Base-by-base conservation (phyloP, 1,140 invertebrate genomes). In the Scaptomyza pallida region DNA sequence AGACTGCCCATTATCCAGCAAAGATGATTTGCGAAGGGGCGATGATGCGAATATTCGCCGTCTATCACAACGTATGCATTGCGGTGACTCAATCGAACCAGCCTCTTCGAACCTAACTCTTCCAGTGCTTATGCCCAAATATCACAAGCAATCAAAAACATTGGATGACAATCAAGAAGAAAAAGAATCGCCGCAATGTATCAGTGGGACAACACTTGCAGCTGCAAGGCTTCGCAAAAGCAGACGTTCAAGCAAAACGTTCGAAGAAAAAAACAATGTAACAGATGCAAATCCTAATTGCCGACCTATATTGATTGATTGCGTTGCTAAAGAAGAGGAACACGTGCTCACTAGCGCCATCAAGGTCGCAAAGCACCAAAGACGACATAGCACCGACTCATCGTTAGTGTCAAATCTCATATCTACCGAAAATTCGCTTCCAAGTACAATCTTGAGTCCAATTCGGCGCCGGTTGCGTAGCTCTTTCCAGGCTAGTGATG, bases 111-210 rank as follows among this genome's bases (percentile, higher is more conserved):
- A 37, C 2, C 43, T 30, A 0, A 54, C 60, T 0, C 57, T 63
- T 13, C 30, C 65, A 0, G 52, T 52, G 12, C 35, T 41, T 0
- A 75, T 71, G 4, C 68, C 76, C 4, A 80, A 68, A 56, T 64
- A 44, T 10, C 75, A 63, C 16, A 74, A 41, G 21, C 26, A 30
- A n/a, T 1, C 35, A 13, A 41, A 44, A 10, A 50, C 51, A n/a
- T 9, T 70, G 26, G 82, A 89, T n/a, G 64, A 50, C 0, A 89
- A 90, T n/a, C 64, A 74, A 3, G 89, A 91, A 37, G 16, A 5
- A 23, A 52, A 5, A 2, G 56, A 51, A 26, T 10, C 17, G 33
- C 12, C n/a, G 33, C 33, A 3, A 1, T 9, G 33, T n/a, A 13
- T 0, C 6, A 80, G 77, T 35, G 77, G 81, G 35, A 68, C 77